phyloP scores from a whole-genome alignment of 2,888 invertebrate genomes.

The Axea sp. region DNA sequence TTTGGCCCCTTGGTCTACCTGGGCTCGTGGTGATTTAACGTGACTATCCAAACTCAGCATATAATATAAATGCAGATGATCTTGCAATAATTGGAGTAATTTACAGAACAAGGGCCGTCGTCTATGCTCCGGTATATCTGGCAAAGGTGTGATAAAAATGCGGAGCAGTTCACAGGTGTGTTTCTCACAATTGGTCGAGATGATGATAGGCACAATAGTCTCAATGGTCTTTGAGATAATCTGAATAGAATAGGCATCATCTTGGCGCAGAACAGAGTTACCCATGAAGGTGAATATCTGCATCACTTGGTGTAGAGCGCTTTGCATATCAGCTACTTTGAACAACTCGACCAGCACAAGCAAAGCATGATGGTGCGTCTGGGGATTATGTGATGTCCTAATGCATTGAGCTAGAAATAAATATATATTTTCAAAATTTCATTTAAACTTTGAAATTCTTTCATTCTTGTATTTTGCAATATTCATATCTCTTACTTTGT shows the following conservation, averaged over 20 bases:
- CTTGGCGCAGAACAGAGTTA: slow-evolving; percentile 93
- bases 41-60: slow-evolving; percentile 87
- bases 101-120: slow-evolving; percentile 89
- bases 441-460: too few species aligned
- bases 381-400: slow-evolving; percentile 93
- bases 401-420: slow-evolving; percentile 88
- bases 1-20: slow-evolving; percentile 76
- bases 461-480: too few species aligned
- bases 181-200: slow-evolving; percentile 76
- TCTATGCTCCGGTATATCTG: slow-evolving; percentile 96
- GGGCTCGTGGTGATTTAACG: slow-evolving; percentile 76
- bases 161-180: slow-evolving; percentile 86
- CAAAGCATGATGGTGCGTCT: slow-evolving; percentile 96
- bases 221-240: slow-evolving; percentile 94
- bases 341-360: slow-evolving; percentile 86
- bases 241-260: slow-evolving; percentile 96
- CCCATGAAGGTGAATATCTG: slow-evolving; percentile 99
- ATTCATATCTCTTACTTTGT: too few species aligned
- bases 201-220: slow-evolving; percentile 91
- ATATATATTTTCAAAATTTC: neutral
- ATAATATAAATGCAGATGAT: slow-evolving; percentile 87
- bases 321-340: slow-evolving; percentile 71
- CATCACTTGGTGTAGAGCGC: slow-evolving; percentile 91
- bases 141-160: slow-evolving; percentile 93
- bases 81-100: slow-evolving; percentile 86